These are phyloP conservation scores for Ptilonorhynchus violaceus DNA, from an alignment of 2,113 vertebrate genomes.

Conservation along the genomic window DNA sequence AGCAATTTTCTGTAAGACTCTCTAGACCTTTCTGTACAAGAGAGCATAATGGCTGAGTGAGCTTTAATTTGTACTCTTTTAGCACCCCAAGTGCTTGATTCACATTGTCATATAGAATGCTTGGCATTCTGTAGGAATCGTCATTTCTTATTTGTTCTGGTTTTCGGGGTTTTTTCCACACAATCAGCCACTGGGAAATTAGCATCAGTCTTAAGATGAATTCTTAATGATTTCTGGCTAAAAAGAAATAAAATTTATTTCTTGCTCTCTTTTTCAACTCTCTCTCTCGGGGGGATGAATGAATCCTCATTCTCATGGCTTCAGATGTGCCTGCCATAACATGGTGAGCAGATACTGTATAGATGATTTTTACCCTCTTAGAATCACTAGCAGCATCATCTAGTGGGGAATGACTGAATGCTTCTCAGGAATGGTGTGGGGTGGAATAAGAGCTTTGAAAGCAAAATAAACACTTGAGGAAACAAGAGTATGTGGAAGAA, in stretches of 20 bases:
- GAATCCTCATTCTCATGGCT: neutral
- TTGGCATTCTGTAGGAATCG: conserved; percentile 25
- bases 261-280: neutral
- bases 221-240: conserved; percentile 32
- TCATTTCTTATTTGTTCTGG: neutral
- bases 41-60: conserved; percentile 26
- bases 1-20: neutral
- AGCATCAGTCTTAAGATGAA: conserved; percentile 32
- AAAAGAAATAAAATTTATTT: conserved; percentile 1
- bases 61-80: conserved; percentile 30
- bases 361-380: neutral
- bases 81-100: neutral
- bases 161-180: neutral
- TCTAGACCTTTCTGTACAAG: conserved; percentile 18
- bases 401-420: neutral
- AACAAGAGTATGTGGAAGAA: neutral
- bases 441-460: neutral
- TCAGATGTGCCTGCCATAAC: neutral
- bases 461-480: neutral
- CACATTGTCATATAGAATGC: conserved; percentile 25
- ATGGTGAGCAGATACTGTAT: neutral
- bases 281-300: neutral
- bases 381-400: neutral
- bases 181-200: conserved; percentile 41
- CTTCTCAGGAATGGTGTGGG: neutral